Evolutionary conservation across 35 echinoderm and acorn worm species (phyloP), one percentile per base, ranked within the genome.

Genomic region (Nesometra sesokonis): DNA sequence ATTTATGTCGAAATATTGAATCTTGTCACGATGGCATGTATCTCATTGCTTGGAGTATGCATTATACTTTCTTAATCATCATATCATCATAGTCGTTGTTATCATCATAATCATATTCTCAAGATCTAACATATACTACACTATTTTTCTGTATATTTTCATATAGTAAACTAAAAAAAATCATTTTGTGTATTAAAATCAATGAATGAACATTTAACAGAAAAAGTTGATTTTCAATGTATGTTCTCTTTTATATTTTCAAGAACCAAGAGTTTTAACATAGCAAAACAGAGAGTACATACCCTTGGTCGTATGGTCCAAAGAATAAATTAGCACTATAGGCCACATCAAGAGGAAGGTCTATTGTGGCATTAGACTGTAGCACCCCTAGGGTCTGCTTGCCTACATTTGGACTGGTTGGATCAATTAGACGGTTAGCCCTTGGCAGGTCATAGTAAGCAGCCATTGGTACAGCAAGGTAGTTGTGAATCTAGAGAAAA

Each of bases 321-420:
- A 93, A 90, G 89, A 93, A 98, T 80, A 98, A 82, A 29, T 92
- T 93, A 84, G 92, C 92, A 83, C 93, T 89, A 85, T 98, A 98
- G 35, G 95, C 90, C 8, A 99, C 90, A 31, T 94, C 77, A 33
- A 99, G 84, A 0, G 95, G 95, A 37, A 98, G 89, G 19, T 98
- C 95, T 67, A 93, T 90, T 19, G 77, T 86, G 15, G 91, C 39
- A 31, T 94, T 87, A 8, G 95, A 92, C 36, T 86, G 38, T 0
- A 93, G 34, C 19, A 79, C 82, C 57, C 89, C 89, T 17, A 98
- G 83, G 23, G 77, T 43, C 30, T 94, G 90, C 30, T 92, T 83
- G 29, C 91, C 92, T 80, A 92, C 84, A 8, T 89, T 89, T 29
- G 95, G 92, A 34, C 91, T 94, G 36, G 90, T 84, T 32, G 92